A percentile compares a stretch with the other conserved stretches of the same genome.
These are phyloP conservation scores for Nymphalis urticae DNA, from an alignment of 2,888 invertebrate species.

Conservation along the genomic window DNA sequence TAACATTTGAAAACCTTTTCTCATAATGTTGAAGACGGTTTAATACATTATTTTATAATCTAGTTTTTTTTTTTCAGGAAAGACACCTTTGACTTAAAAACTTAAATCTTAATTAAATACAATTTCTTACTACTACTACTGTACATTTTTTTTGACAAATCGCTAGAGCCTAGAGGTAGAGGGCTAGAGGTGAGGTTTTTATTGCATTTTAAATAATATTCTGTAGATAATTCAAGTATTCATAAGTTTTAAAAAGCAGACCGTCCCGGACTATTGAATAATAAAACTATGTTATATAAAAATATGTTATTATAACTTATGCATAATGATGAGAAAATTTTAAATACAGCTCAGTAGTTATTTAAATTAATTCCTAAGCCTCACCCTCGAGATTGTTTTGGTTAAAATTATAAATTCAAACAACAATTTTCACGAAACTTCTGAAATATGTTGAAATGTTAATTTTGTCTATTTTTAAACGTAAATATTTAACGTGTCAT, in stretches of 20 bases:
- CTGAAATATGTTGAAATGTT: not conserved
- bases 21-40: too few species aligned
- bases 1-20: too few species aligned
- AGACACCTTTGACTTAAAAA: too few species aligned
- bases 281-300: not conserved
- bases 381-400: slow-evolving; percentile 17
- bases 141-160: too few species aligned
- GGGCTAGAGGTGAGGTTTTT: too few species aligned
- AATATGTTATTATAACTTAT: not conserved
- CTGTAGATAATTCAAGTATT: not conserved
- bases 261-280: not conserved
- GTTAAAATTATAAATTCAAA: slow-evolving; percentile 26
- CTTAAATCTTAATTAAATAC: too few species aligned
- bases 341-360: not conserved
- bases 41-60: too few species aligned
- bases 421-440: not conserved
- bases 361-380: slow-evolving; percentile 6
- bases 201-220: not conserved
- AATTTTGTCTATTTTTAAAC: not conserved
- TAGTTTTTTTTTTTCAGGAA: too few species aligned
- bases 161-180: too few species aligned
- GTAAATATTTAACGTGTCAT: too few species aligned
- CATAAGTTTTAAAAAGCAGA: too few species aligned
- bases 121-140: too few species aligned
- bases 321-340: not conserved